A percentile compares a stretch with the other conserved stretches of the same genome.
phyloP scores from a whole-genome alignment of 1,140 invertebrate species.

The Stegodyphus dumicola region DNA sequence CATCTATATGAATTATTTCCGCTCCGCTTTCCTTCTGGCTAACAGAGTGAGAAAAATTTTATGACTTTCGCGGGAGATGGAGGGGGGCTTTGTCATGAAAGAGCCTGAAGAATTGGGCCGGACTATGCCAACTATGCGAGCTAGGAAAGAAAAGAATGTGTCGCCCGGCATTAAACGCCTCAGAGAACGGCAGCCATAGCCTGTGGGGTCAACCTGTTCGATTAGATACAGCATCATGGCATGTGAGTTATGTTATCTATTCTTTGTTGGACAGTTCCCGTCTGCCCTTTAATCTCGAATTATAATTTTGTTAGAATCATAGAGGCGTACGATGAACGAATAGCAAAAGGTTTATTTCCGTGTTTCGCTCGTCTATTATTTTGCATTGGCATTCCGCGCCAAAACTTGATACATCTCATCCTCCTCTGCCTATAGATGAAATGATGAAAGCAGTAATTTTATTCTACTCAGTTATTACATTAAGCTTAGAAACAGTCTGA shows the following conservation, averaged over 20 bases:
- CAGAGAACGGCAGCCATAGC: background rate
- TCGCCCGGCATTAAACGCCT: conserved; percentile 22
- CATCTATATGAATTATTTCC: conserved; percentile 37
- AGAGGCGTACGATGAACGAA: background rate
- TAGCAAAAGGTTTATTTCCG: too few relatives aligned
- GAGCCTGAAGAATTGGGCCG: background rate
- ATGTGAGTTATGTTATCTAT: conserved; percentile 20
- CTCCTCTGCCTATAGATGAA: too few relatives aligned
- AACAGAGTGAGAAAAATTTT: conserved; percentile 32
- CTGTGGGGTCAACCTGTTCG: conserved; percentile 22
- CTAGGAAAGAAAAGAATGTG: conserved; percentile 9
- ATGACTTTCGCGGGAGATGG: background rate
- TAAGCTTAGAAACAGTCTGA: too few relatives aligned
- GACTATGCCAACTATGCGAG: conserved; percentile 43
- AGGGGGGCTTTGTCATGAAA: background rate
- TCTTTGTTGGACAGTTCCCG: background rate
- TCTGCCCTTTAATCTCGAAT: background rate
- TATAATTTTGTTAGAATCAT: background rate
- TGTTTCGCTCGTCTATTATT: too few relatives aligned
- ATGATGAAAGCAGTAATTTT: too few relatives aligned
- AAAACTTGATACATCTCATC: too few relatives aligned
- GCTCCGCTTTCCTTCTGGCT: background rate
- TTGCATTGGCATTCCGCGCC: too few relatives aligned
- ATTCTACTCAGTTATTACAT: too few relatives aligned
- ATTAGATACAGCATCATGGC: conserved; percentile 6